phyloP scores from a whole-genome alignment of 1,140 invertebrate species.

The Mizuhopecten yessoensis region DNA sequence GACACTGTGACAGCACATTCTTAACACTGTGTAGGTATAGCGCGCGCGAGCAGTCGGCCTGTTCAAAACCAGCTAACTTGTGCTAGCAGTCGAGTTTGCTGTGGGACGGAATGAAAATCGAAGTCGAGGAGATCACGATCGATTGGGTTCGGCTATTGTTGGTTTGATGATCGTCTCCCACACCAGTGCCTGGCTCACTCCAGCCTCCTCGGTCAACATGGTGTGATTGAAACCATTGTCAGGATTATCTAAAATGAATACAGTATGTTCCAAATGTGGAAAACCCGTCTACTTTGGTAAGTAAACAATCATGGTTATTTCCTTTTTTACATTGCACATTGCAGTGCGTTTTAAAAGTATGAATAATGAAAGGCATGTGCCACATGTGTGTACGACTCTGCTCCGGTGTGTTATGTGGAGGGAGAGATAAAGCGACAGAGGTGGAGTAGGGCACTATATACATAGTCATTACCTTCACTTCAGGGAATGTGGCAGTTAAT shows the following conservation, averaged over 20 bases:
- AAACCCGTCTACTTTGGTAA: constrained; percentile 13
- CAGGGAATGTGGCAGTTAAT: not conserved
- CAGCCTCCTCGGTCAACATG: not conserved
- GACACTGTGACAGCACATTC: not conserved
- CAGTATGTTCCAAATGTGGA: constrained; percentile 38
- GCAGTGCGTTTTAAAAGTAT: not conserved
- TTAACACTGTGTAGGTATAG: not conserved
- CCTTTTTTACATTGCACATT: constrained; percentile 5
- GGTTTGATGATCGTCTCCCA: not conserved
- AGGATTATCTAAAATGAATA: constrained; percentile 26
- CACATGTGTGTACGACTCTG: not conserved
- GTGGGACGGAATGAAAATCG: constrained; percentile 37
- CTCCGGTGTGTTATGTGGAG: not conserved
- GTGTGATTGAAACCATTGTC: not conserved
- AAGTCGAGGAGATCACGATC: not conserved
- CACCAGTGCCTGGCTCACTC: not conserved
- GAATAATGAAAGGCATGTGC: not conserved
- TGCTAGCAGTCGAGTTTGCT: not conserved
- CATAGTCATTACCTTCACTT: too few species aligned
- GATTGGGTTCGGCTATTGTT: constrained; percentile 25
- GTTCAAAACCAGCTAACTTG: not conserved
- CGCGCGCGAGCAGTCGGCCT: not conserved
- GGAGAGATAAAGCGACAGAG: not conserved
- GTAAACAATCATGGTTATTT: not conserved
- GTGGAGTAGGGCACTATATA: not conserved